Percentiles rank a stretch among this genome's conserved stretches.
These are phyloP conservation scores for Drosophila virilis DNA, from an alignment of 1,140 invertebrate species.

Conservation along the genomic window DNA sequence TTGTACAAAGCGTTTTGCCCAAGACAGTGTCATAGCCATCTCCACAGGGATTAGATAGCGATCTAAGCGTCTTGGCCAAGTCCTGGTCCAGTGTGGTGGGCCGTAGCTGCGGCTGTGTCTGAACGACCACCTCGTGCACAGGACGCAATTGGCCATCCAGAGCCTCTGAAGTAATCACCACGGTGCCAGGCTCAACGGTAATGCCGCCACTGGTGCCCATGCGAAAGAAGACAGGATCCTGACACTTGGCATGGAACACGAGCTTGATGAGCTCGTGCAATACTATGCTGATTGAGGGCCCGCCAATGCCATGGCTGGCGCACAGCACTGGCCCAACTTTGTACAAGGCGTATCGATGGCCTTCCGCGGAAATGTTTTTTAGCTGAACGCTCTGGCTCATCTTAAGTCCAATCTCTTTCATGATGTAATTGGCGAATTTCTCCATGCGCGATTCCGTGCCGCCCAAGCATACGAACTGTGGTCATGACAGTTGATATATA, in stretches of 20 bases:
- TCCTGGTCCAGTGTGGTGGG: slow-evolving; percentile 91
- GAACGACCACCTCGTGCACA: slow-evolving; percentile 87
- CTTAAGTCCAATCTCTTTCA: slow-evolving; percentile 59
- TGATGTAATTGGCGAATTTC: slow-evolving; percentile 48
- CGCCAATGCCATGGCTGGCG: slow-evolving; percentile 91
- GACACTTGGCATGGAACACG: slow-evolving; percentile 89
- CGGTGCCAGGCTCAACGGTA: slow-evolving; percentile 89
- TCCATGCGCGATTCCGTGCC: slow-evolving; percentile 50
- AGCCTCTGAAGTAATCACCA: slow-evolving; percentile 88
- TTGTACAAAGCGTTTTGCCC: slow-evolving; percentile 97
- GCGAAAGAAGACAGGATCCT: slow-evolving; percentile 90
- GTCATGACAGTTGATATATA: background rate
- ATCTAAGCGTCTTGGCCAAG: slow-evolving; percentile 90
- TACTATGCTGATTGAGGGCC: slow-evolving; percentile 91
- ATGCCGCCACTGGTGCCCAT: slow-evolving; percentile 92
- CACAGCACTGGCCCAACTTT: slow-evolving; percentile 69
- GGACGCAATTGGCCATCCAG: slow-evolving; percentile 87
- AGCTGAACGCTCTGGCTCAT: slow-evolving; percentile 46
- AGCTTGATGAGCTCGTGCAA: slow-evolving; percentile 92
- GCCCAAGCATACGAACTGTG: slow-evolving; percentile 62
- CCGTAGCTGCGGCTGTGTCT: slow-evolving; percentile 66
- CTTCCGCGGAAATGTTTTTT: slow-evolving; percentile 42
- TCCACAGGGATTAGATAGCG: slow-evolving; percentile 85
- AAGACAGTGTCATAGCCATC: slow-evolving; percentile 92
- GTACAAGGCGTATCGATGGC: slow-evolving; percentile 48